Evolutionary conservation across 2,797 vertebrate species (phyloP).

Genomic region (Ammospiza maritima): DNA sequence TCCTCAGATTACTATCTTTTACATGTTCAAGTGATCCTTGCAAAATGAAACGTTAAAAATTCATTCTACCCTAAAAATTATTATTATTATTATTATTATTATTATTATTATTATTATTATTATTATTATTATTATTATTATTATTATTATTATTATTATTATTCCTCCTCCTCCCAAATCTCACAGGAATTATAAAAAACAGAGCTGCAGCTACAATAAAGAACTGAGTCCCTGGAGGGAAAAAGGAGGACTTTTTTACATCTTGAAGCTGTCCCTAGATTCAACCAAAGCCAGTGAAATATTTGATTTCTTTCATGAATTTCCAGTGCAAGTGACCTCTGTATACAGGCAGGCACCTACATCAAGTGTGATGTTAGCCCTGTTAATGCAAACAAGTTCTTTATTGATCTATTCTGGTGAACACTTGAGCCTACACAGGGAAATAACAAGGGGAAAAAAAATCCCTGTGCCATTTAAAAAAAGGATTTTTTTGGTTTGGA

Average conservation of each 20-base stretch:
- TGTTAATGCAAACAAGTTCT: slow-evolving; percentile 78
- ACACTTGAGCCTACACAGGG: slow-evolving; percentile 50
- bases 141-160: no score
- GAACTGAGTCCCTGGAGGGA: slow-evolving; percentile 73
- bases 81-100: no score
- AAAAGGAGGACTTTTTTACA: slow-evolving; percentile 77
- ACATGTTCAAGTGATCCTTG: background rate
- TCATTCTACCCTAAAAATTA: no score
- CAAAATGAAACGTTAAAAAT: background rate
- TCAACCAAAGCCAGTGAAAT: slow-evolving; percentile 42
- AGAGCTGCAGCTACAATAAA: slow-evolving; percentile 22
- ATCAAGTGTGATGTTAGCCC: slow-evolving; percentile 73
- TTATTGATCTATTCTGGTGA: slow-evolving; percentile 77
- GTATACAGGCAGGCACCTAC: slow-evolving; percentile 69
- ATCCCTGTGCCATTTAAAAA: background rate
- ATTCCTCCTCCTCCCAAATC: no score
- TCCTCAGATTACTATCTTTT: background rate
- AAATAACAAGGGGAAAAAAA: background rate
- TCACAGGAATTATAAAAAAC: background rate
- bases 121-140: no score
- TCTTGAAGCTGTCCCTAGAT: slow-evolving; percentile 77
- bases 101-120: no score
- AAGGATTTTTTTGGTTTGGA: background rate
- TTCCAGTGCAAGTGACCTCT: slow-evolving; percentile 79
- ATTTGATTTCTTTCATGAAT: slow-evolving; percentile 70